phyloP scores from a whole-genome alignment of 2,888 invertebrate genomes.

The Dryobotodes eremita region DNA sequence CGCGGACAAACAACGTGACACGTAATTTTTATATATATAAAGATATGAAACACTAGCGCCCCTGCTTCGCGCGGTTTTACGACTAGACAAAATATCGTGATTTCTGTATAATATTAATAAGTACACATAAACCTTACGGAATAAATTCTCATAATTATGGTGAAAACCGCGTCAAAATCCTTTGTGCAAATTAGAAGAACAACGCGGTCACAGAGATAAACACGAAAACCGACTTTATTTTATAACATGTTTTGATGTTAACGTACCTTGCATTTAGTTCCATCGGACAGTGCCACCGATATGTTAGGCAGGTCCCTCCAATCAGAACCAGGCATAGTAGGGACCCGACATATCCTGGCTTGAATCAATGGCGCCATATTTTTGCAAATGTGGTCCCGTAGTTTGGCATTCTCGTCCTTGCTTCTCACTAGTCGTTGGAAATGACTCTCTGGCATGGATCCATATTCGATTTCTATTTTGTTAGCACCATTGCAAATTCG shows the following conservation, averaged over 20 bases:
- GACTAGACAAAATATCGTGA: background rate
- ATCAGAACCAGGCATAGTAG: constrained; percentile 94
- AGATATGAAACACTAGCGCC: background rate
- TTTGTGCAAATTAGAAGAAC: background rate
- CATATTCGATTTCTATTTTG: constrained; percentile 93
- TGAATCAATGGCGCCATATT: constrained; percentile 95
- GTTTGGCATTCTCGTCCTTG: constrained; percentile 88
- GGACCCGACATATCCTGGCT: constrained; percentile 94
- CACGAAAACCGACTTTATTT: background rate
- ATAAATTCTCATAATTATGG: too few species aligned
- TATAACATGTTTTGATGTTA: background rate
- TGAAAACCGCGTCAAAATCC: background rate
- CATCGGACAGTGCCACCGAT: constrained; percentile 93
- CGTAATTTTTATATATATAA: too few species aligned
- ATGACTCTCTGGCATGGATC: constrained; percentile 93
- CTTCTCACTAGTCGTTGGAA: constrained; percentile 94
- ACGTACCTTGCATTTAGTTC: constrained; percentile 91
- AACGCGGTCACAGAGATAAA: too few species aligned
- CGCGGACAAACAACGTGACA: too few species aligned
- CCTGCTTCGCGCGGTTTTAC: background rate
- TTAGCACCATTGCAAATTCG: constrained; percentile 93
- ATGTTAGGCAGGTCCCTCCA: constrained; percentile 97
- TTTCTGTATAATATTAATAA: background rate
- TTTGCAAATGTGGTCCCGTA: constrained; percentile 95
- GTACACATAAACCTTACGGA: too few species aligned